Evolutionary conservation across 1,140 invertebrate species (phyloP), one percentile per base, ranked within the genome.

Genomic region (Drosophila pseudoananassae): DNA sequence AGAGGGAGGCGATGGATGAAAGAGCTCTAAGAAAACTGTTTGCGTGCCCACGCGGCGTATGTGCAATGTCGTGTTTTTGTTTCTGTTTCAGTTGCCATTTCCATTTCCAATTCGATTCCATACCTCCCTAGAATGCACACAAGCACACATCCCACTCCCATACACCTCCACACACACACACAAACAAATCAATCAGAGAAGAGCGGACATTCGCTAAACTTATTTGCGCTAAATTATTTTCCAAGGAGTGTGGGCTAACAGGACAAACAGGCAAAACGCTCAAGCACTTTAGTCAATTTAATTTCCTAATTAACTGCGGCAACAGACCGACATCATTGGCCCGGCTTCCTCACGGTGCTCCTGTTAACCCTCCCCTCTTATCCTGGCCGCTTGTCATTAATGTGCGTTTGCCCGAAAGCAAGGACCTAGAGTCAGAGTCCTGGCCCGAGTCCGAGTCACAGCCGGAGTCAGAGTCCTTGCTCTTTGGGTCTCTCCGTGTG

Each of bases 231-330:
- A 77, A 77, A 77, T 76, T 77, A 76, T 77, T 70, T 76, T 63
- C 59, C 52, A 74, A 74, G 46, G 52, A 54, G 43, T 40, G 12
- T 47, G 25, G 55, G 55, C 23, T 17, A 46, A 56, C 38, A 66
- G 33, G 65, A 33, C 49, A 88, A 85, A 82, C 82, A 88, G 69
- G 74, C 78, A 88, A 89, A 87, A 76, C 79, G 83, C 65, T 84
- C 72, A 80, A 78, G 73, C 84, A 89, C 84, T 90, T 89, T 89
- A 84, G 57, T 90, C 85, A 89, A 89, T 89, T 89, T 85, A 89
- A 89, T 89, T 89, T 90, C 74, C 85, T 89, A 89, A 89, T 90
- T 89, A 90, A 87, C 85, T 88, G 72, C 72, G 70, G 71, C 78
- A 77, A 64, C 47, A 66, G 57, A 71, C 59, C 72, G 55, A 64